Evolutionary conservation across 2,113 vertebrate species (phyloP).

Genomic region (Nannobrachium achirus): DNA sequence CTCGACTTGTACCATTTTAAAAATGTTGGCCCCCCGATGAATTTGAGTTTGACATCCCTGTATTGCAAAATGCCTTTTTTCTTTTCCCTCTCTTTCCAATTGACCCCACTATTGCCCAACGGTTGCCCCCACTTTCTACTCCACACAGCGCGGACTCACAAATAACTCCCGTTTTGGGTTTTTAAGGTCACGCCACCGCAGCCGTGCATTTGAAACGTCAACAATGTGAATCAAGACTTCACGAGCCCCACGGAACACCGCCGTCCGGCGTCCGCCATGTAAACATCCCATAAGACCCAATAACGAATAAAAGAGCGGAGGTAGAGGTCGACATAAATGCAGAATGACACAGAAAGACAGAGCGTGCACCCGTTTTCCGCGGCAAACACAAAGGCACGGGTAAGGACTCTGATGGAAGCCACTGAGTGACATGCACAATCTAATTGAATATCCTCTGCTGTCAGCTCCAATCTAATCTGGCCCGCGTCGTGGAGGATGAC

Average conservation of each 20-base stretch:
- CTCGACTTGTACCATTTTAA: no score
- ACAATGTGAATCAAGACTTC: slow-evolving; percentile 54
- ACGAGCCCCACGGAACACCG: slow-evolving; percentile 49
- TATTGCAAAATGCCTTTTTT: no score
- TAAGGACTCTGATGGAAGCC: slow-evolving; percentile 76
- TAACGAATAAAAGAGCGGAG: slow-evolving; percentile 58
- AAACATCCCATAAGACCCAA: slow-evolving; percentile 55
- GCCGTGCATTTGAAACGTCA: slow-evolving; percentile 54
- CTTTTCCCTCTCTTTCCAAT: no score
- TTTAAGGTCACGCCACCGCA: slow-evolving; percentile 45
- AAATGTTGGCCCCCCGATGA: no score
- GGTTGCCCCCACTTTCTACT: background rate
- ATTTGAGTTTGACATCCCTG: no score
- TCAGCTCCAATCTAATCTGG: slow-evolving; percentile 83
- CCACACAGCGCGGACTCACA: background rate
- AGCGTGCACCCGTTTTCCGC: slow-evolving; percentile 47
- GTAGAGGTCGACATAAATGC: slow-evolving; percentile 72
- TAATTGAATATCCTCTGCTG: slow-evolving; percentile 84
- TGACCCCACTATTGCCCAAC: no score
- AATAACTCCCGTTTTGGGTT: slow-evolving; percentile 34
- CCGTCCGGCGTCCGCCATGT: slow-evolving; percentile 59
- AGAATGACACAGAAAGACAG: slow-evolving; percentile 71
- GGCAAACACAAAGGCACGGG: slow-evolving; percentile 70
- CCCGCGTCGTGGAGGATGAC: slow-evolving; percentile 77
- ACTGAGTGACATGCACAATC: slow-evolving; percentile 82